Conservation (phyloP, 2,797 vertebrate species). For the Podarcis lilfordi region DNA sequence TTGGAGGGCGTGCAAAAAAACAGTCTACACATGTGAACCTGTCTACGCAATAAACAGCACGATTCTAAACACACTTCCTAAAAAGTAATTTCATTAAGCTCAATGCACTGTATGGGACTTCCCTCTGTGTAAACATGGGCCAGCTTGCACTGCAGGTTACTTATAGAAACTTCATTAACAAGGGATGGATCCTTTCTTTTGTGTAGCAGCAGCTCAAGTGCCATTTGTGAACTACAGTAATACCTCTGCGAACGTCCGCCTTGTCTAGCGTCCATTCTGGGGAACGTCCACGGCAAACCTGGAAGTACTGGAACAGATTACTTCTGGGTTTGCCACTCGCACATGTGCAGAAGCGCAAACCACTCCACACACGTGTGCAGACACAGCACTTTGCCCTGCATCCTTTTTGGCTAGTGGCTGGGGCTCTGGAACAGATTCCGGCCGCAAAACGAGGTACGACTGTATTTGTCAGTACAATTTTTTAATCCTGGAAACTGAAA, state of each 20-base stretch:
- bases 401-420: no score
- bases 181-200: background rate
- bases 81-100: background rate
- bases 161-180: slow-evolving; percentile 1
- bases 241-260: no score
- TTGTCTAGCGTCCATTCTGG: no score
- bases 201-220: background rate
- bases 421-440: no score
- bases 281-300: no score
- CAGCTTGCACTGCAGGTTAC: background rate
- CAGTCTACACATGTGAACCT: background rate
- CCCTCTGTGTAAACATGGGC: background rate
- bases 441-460: no score
- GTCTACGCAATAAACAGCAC: background rate
- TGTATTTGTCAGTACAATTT: slow-evolving; percentile 19
- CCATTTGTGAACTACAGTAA: slow-evolving; percentile 13
- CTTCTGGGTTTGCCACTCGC: no score
- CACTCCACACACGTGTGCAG: accelerated
- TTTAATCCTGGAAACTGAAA: slow-evolving; percentile 31
- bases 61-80: background rate
- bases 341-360: no score
- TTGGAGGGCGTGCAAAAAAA: background rate
- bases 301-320: no score
- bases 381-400: no score
- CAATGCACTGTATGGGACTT: background rate